Percentiles rank a stretch among this genome's conserved stretches.
Evolutionary conservation across 2,797 vertebrate species (phyloP).

Genomic region (Catamblyrhynchus diadema): DNA sequence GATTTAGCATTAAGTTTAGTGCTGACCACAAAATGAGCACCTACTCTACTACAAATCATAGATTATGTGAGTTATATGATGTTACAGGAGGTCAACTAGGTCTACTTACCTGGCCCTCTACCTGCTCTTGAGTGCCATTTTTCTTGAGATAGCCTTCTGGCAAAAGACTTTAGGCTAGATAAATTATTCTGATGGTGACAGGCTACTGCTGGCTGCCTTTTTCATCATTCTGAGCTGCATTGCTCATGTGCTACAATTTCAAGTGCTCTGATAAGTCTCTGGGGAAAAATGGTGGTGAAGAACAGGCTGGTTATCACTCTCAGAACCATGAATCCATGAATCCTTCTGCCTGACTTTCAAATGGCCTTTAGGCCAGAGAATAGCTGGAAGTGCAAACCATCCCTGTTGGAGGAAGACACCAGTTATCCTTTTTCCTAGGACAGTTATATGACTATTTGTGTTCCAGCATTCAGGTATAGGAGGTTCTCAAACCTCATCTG

Average conservation of each 20-base stretch:
- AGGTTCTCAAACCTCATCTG: neutral
- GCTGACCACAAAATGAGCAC: neutral
- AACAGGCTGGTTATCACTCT: neutral
- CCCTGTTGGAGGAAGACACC: neutral
- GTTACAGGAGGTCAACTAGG: neutral
- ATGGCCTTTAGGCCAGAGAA: neutral
- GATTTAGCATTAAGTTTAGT: neutral
- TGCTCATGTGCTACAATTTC: neutral
- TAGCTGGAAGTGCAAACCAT: neutral
- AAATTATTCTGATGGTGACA: neutral
- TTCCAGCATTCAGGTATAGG: neutral
- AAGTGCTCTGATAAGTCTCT: neutral
- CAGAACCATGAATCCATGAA: neutral
- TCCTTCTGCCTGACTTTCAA: neutral
- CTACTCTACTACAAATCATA: neutral
- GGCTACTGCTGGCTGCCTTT: neutral
- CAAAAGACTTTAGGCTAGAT: neutral
- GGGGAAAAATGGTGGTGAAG: neutral
- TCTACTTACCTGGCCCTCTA: neutral
- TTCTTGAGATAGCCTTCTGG: neutral
- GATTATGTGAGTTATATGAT: neutral
- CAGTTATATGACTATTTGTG: neutral
- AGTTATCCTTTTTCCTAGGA: neutral
- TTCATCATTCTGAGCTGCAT: neutral
- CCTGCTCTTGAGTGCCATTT: neutral